Conservation (phyloP, 2,797 vertebrate genomes). For the Clamator glandarius region DNA sequence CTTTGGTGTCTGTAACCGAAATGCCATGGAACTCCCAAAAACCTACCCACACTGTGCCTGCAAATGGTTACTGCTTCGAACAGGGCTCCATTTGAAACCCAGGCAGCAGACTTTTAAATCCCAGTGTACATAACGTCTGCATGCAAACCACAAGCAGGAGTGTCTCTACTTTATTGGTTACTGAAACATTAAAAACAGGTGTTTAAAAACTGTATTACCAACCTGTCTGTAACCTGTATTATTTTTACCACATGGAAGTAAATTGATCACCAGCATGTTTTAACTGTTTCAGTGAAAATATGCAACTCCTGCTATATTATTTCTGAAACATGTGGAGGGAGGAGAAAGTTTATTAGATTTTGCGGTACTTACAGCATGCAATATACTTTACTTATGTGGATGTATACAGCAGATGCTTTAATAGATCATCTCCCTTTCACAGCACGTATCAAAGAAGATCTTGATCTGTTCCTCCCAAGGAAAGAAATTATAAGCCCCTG, state of each 20-base stretch:
- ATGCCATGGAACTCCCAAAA: background rate
- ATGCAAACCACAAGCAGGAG: conserved; percentile 44
- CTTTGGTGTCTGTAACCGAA: background rate
- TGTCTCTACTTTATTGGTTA: background rate
- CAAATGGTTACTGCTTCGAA: background rate
- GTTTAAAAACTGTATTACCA: conserved; percentile 56
- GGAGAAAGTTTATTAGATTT: background rate
- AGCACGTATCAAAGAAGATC: background rate
- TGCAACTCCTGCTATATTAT: background rate
- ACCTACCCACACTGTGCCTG: fast-evolving
- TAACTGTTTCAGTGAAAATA: conserved; percentile 21
- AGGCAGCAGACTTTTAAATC: background rate
- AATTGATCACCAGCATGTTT: background rate
- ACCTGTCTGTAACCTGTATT: conserved; percentile 44
- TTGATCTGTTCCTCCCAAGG: conserved; percentile 7
- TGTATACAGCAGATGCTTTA: background rate
- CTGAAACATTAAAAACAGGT: conserved; percentile 57
- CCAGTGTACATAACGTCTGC: background rate
- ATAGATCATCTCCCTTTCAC: background rate
- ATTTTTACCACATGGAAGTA: conserved; percentile 39
- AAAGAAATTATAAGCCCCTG: conserved; percentile 16
- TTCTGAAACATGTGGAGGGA: background rate
- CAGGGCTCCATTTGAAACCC: background rate
- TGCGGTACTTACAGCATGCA: background rate
- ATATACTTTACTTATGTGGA: background rate